These are phyloP conservation scores for Camponotus vicinus DNA, from an alignment of 1,140 invertebrate genomes.

Conservation along the genomic window DNA sequence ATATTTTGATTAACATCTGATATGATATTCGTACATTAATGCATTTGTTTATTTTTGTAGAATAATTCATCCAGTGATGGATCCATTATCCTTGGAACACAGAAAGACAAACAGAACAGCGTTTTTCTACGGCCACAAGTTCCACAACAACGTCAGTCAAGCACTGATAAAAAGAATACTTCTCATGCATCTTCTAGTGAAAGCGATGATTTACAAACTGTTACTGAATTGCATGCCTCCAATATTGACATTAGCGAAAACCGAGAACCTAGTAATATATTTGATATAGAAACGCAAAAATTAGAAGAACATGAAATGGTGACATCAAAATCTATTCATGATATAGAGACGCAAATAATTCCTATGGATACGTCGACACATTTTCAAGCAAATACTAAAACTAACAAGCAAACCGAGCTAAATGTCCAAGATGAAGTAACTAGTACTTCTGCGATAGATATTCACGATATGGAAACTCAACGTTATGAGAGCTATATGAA, in stretches of 20 bases:
- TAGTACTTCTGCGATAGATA: slow-evolving; percentile 11
- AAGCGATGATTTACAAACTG: slow-evolving; percentile 19
- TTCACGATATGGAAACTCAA: slow-evolving; percentile 56
- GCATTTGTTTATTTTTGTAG: slow-evolving; percentile 55
- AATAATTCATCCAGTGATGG: slow-evolving; percentile 54
- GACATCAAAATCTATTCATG: slow-evolving; percentile 43
- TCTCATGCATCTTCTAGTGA: not conserved
- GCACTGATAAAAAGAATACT: not conserved
- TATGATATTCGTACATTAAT: not conserved
- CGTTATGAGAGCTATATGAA: slow-evolving; percentile 35
- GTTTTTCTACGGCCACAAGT: slow-evolving; percentile 57
- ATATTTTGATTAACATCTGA: not conserved
- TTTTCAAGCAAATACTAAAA: not conserved
- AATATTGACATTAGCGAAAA: not conserved
- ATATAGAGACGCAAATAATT: slow-evolving; percentile 63
- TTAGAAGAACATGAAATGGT: not conserved
- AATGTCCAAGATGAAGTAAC: not conserved
- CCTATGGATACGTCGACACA: not conserved
- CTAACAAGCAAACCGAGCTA: not conserved
- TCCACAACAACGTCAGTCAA: slow-evolving; percentile 10
- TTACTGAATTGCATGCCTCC: not conserved
- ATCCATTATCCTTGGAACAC: slow-evolving; percentile 71
- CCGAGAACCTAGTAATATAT: slow-evolving; percentile 22
- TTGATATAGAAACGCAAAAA: slow-evolving; percentile 58
- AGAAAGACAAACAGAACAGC: slow-evolving; percentile 31